Base-by-base conservation (phyloP, 1,140 invertebrate genomes). In the Rhynchophorus ferrugineus region DNA sequence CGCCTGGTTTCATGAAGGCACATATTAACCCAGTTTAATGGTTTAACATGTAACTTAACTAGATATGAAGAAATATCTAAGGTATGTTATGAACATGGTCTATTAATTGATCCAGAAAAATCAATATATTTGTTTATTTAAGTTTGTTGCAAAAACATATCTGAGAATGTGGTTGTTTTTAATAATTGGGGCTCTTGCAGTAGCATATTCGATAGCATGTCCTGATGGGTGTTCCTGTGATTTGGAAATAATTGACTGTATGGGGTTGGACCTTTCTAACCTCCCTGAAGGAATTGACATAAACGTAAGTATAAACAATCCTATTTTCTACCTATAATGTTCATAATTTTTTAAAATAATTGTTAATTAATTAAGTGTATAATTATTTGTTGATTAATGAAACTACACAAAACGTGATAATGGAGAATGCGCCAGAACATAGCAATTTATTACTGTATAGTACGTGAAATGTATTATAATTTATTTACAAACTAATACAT, bases 231-330 rank as follows among this genome's bases (percentile, higher is more conserved):
- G 60, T 44, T 16, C 34, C n/a, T 61, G 60, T 49, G 45, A 41
- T 6, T 24, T 17, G 18, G 39, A 43, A 8, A 49, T 49, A 18
- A 55, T 50, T 1, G 39, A 48, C 36, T 61, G 60, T 48, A 46
- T 47, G 44, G 22, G 55, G 41, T 46, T 38, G 8, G 38, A 41
- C 8, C 34, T 61, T 19, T 17, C 37, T 2, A 39, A 47, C 22
- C 46, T 61, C 37, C 57, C 57, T 5, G 2, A n/a, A 6, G 51
- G 42, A 19, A 51, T 61, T 24, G 44, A 61, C 38, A 9, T 33
- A 17, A 49, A 59, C 37, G 60, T 61, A 57, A 55, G 51, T 52
- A 53, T n/a, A n/a, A n/a, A n/a, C n/a, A n/a, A n/a, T n/a, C n/a
- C n/a, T n/a, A n/a, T n/a, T n/a, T n/a, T n/a, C n/a, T 18, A 35